phyloP scores from a whole-genome alignment of 2,888 invertebrate species.

The Rhingia rostrata region DNA sequence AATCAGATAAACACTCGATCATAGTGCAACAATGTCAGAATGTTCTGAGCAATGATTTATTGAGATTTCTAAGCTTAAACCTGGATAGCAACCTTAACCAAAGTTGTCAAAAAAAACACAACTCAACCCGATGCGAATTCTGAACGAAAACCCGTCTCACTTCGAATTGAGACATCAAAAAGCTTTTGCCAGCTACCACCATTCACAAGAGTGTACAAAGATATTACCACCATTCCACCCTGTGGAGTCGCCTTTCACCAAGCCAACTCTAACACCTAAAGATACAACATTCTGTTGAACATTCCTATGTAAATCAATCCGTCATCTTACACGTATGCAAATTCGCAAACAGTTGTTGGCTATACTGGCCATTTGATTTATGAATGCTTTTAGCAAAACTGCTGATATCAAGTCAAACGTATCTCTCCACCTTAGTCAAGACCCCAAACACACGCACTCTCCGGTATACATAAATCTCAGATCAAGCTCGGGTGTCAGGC shows the following conservation, averaged over 20 bases:
- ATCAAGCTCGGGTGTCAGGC: slow-evolving; percentile 18
- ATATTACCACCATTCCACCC: neutral
- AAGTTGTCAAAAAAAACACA: no score
- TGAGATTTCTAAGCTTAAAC: no score
- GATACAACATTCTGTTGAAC: slow-evolving; percentile 9
- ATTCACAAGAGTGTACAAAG: neutral
- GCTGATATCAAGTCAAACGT: slow-evolving; percentile 40
- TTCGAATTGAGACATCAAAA: slow-evolving; percentile 38
- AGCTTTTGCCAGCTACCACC: slow-evolving; percentile 16
- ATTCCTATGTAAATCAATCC: slow-evolving; percentile 57
- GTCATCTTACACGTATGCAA: slow-evolving; percentile 50
- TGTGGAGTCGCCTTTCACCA: slow-evolving; percentile 6
- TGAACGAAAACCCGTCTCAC: neutral
- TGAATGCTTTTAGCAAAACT: slow-evolving; percentile 67
- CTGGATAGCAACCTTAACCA: no score
- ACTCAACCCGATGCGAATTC: no score
- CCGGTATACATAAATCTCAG: slow-evolving; percentile 40
- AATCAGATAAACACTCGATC: no score
- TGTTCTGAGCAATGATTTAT: no score
- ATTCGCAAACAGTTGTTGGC: slow-evolving; percentile 46
- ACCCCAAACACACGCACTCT: neutral
- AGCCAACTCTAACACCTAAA: neutral
- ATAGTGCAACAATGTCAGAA: no score
- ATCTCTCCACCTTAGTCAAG: slow-evolving; percentile 2
- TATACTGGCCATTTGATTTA: slow-evolving; percentile 61